Conservation (phyloP, 2,113 vertebrate species). For the Bostrychus sinensis region DNA sequence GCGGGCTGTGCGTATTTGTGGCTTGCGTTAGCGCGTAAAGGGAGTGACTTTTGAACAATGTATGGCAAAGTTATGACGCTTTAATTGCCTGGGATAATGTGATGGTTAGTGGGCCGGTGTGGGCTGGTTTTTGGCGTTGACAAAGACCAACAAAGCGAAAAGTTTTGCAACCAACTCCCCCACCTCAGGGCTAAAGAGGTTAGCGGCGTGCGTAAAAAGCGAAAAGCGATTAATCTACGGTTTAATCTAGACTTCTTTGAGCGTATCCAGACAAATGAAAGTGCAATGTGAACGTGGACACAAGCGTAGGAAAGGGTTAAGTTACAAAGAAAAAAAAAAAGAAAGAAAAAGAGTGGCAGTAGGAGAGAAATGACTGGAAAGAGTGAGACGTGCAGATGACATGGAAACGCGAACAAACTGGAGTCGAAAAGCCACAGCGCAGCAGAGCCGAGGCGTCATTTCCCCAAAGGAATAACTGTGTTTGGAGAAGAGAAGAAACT, state of each 20-base stretch:
- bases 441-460: not conserved
- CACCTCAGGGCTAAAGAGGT: not conserved
- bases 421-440: conserved; percentile 22
- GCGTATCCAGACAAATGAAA: not conserved
- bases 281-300: not conserved
- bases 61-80: too few species aligned
- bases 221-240: not conserved
- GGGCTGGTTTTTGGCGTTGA: not conserved
- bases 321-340: not conserved
- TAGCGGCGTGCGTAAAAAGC: not conserved
- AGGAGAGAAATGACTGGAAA: not conserved
- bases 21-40: not conserved
- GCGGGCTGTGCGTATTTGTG: not conserved
- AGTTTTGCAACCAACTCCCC: not conserved
- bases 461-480: not conserved
- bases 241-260: not conserved
- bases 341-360: not conserved
- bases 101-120: not conserved
- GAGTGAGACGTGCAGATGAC: conserved; percentile 12
- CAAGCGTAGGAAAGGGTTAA: conserved; percentile 43
- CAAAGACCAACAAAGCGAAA: not conserved
- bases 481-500: too few species aligned
- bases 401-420: not conserved
- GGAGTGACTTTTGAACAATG: not conserved
- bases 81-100: not conserved